Percentiles rank a stretch among this genome's conserved stretches.
phyloP scores from a whole-genome alignment of 2,888 invertebrate species.

The Lordiphosa andalusiaca region DNA sequence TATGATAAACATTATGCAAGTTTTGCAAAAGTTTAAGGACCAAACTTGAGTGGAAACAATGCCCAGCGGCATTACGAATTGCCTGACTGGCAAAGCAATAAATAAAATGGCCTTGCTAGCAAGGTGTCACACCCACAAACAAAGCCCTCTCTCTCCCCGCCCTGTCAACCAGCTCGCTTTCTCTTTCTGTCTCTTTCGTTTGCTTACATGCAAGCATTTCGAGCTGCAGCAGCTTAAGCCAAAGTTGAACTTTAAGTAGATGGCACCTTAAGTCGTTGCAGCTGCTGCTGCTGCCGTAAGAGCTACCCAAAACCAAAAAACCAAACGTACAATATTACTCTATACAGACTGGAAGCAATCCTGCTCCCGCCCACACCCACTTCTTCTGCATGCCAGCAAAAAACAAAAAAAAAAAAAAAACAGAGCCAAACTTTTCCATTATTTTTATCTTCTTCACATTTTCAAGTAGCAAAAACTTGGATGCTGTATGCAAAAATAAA shows the following conservation, averaged over 20 bases:
- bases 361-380: background rate
- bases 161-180: too few relatives aligned
- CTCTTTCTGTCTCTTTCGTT: too few relatives aligned
- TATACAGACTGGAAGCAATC: slow-evolving; percentile 21
- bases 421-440: slow-evolving; percentile 68
- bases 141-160: background rate
- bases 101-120: slow-evolving; percentile 52
- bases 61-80: slow-evolving; percentile 13
- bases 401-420: slow-evolving; percentile 49
- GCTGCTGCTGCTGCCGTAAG: slow-evolving; percentile 43
- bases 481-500: slow-evolving; percentile 59
- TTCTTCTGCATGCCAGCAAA: slow-evolving; percentile 31
- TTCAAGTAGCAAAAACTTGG: slow-evolving; percentile 69
- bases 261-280: slow-evolving; percentile 61
- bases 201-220: slow-evolving; percentile 7
- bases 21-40: slow-evolving; percentile 5
- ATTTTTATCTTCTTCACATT: slow-evolving; percentile 75
- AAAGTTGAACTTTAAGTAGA: slow-evolving; percentile 62
- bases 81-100: slow-evolving; percentile 44
- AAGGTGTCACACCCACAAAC: slow-evolving; percentile 36
- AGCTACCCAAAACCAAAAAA: background rate
- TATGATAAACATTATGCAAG: slow-evolving; percentile 1
- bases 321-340: slow-evolving; percentile 32
- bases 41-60: slow-evolving; percentile 14
- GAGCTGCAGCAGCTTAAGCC: slow-evolving; percentile 36